A percentile compares a stretch with the other conserved stretches of the same genome.
Evolutionary conservation across 2,113 vertebrate genomes (phyloP).

Genomic region (Ophiodon elongatus): DNA sequence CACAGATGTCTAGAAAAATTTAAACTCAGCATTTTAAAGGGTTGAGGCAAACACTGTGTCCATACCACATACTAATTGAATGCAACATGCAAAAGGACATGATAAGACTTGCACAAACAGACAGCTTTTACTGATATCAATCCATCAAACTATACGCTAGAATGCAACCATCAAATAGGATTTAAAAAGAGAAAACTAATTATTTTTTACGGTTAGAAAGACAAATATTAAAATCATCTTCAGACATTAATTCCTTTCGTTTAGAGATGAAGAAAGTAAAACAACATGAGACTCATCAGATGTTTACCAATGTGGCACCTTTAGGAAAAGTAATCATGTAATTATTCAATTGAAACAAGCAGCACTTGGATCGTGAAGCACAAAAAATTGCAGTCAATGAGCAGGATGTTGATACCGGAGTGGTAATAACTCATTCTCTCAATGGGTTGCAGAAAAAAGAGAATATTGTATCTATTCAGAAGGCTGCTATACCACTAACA

Average conservation of each 20-base stretch:
- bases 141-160: background rate
- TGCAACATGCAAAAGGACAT: background rate
- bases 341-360: constrained; percentile 6
- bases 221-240: background rate
- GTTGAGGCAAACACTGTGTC: background rate
- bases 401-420: background rate
- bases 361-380: background rate
- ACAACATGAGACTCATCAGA: background rate
- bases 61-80: background rate
- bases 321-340: constrained; percentile 15
- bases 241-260: background rate
- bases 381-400: background rate
- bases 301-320: constrained; percentile 19
- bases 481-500: background rate
- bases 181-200: background rate
- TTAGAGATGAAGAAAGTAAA: constrained; percentile 16
- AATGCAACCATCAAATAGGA: background rate
- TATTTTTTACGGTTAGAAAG: background rate
- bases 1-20: constrained; percentile 17
- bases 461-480: constrained; percentile 19
- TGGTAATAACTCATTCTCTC: background rate
- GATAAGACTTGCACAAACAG: background rate
- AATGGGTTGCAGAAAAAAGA: constrained; percentile 21
- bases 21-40: background rate
- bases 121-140: background rate